Base-by-base conservation (phyloP, 2,797 vertebrate species). In the Helicolenus hilgendorfi region DNA sequence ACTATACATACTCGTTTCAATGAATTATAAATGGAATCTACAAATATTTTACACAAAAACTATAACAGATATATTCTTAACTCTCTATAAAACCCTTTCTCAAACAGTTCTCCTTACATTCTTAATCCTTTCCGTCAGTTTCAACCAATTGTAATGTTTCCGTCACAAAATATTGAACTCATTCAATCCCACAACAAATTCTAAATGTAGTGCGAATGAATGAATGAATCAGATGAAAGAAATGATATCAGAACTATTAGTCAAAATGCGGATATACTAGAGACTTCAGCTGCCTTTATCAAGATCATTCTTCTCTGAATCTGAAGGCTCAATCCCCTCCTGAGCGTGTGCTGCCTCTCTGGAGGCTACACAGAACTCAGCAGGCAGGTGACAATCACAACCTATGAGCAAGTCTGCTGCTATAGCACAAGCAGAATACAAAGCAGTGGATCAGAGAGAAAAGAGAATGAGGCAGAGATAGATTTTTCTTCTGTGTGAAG, bases 391-490 rank as follows among this genome's bases (percentile, higher is more conserved):
- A 83, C 85, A 86, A 91, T 94, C 89, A 88, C 82, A 81, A 76
- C 71, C 84, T 20, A 89, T 90, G 84, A 92, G 81, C 81, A 84
- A 78, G 81, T 89, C 75, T 77, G 81, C 72, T 49, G 74, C 82
- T 75, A 64, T 27, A 33, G 35, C 85, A 81, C 4, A 41, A 63
- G 74, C 35, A 87, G 86, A 93, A 93, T 90, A 87, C 75, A 94
- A 91, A 94, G 67, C 58, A 85, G 78, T 35, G 69, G 83, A 91
- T 93, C 69, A 91, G 77, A 94, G 76, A 79, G 75, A 81, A 69
- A 72, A 20, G 9, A 82, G 38, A 72, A 59, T 0, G 64, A 91
- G 68, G 72, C 73, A 73, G 38, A 79, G 45, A 85, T 20, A 79
- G 68, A 77, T 63, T 77, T 76, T 74, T 73, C 49, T 26, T 82